Conservation (phyloP, 2,113 vertebrate species). For the Galeopterus variegatus region DNA sequence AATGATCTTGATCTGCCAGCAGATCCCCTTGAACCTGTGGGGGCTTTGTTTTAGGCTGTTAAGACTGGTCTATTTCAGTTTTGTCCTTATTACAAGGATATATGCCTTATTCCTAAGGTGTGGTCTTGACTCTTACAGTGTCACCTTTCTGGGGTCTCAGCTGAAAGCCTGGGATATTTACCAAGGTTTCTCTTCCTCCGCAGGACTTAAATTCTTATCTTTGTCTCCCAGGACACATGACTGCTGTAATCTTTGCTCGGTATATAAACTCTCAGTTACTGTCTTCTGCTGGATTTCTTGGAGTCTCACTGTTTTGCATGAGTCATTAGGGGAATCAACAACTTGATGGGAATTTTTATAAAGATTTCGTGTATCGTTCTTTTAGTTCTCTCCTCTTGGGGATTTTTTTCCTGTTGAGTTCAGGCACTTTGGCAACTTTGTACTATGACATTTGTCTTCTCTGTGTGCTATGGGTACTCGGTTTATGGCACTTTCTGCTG, state of each 20-base stretch:
- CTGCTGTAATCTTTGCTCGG: not conserved
- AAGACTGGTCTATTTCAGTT: not conserved
- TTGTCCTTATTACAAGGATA: not conserved
- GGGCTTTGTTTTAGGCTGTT: not conserved
- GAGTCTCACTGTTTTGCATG: not conserved
- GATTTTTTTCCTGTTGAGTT: not conserved
- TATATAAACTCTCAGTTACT: not conserved
- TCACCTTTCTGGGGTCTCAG: not conserved
- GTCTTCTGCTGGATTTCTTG: not conserved
- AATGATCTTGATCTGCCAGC: not conserved
- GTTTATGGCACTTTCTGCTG: not conserved
- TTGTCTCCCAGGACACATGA: not conserved
- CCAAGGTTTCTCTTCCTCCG: not conserved
- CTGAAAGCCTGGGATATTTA: not conserved
- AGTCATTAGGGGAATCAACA: not conserved
- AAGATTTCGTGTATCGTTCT: not conserved
- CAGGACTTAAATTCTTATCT: not conserved
- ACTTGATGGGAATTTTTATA: not conserved
- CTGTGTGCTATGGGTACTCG: not conserved
- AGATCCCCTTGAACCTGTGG: not conserved
- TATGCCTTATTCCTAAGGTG: not conserved
- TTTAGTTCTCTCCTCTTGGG: not conserved
- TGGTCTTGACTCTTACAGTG: not conserved
- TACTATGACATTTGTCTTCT: not conserved
- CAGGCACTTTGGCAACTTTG: conserved; percentile 1